Evolutionary conservation across 2,888 invertebrate genomes (phyloP), one percentile per base, ranked within the genome.

Genomic region (Eumacrocentrus americanus): DNA sequence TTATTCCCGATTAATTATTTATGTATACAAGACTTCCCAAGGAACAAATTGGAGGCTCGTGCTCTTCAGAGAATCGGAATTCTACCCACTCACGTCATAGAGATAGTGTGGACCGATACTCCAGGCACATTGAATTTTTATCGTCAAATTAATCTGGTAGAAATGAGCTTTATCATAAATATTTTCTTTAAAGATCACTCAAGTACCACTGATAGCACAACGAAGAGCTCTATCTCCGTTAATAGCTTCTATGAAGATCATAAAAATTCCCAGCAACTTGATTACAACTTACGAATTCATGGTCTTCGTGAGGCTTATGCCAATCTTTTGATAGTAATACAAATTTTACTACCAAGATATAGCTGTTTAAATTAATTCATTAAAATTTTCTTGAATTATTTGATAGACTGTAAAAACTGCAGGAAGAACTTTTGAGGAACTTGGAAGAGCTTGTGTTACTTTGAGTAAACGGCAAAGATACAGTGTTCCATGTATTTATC

Each of bases 21-120:
- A 46, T 25, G 11, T n/a, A 3, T 25, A 51, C 1, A 55, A 80
- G 84, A 83, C 70, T 80, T 83, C 58, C 82, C 85, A 3, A 81
- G 80, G 68, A 82, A 73, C 4, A 80, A 73, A 62, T 68, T 71
- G 34, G 84, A 85, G 68, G 85, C 84, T 1, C 79, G 77, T 64
- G 74, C 75, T 34, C 70, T 85, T 22, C 72, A 83, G 37, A 77
- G 79, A 37, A 64, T 70, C 2, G 85, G 84, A 2, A 80, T 85
- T 52, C 70, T 84, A 54, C 85, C 85, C 1, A 83, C 84, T 1
- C 84, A 85, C 60, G 83, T 83, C n/a, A 70, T 85, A 18, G 81
- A 84, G 62, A 72, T 85, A n/a, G 76, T 82, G 47, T 72, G 78
- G 4, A 52, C 66, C 0, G 44, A 42, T 16, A 48, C 56, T 4